Conservation (phyloP, 2,113 vertebrate species). For the Lampris megalopsis region DNA sequence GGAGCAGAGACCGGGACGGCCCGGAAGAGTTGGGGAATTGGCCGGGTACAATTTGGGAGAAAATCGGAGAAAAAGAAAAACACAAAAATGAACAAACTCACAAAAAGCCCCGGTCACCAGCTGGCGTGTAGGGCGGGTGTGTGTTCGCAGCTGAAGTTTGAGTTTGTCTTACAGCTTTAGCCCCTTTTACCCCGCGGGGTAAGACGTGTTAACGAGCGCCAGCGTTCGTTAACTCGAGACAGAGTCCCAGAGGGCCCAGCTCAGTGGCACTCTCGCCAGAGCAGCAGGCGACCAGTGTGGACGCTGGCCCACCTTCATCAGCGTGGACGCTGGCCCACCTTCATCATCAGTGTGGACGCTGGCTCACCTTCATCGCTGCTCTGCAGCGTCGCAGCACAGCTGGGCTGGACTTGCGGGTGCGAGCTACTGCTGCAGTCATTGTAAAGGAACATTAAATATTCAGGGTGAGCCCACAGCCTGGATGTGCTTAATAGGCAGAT, state of each 20-base stretch:
- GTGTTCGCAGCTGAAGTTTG: slow-evolving; percentile 31
- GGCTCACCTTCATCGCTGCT: slow-evolving; percentile 22
- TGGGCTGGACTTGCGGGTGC: slow-evolving; percentile 60
- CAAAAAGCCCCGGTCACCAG: slow-evolving; percentile 9
- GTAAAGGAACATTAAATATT: slow-evolving; percentile 82
- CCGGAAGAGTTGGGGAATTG: too few species aligned
- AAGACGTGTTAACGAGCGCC: slow-evolving; percentile 25
- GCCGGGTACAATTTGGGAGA: too few species aligned
- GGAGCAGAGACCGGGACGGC: too few species aligned
- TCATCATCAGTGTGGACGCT: too few species aligned
- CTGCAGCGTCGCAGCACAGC: slow-evolving; percentile 63
- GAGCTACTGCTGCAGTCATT: slow-evolving; percentile 79
- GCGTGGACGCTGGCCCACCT: neutral
- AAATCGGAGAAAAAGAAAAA: neutral
- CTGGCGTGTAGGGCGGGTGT: slow-evolving; percentile 1
- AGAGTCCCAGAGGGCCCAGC: slow-evolving; percentile 30
- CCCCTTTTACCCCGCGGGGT: slow-evolving; percentile 16
- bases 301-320: slow-evolving; percentile 47
- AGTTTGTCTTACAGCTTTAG: slow-evolving; percentile 11
- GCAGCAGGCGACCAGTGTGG: slow-evolving; percentile 24
- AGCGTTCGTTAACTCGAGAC: slow-evolving; percentile 33
- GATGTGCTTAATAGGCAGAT: slow-evolving; percentile 78
- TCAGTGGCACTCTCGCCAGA: slow-evolving; percentile 9
- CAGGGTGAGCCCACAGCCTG: slow-evolving; percentile 73
- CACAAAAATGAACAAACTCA: neutral